phyloP scores from a whole-genome alignment of 2,797 vertebrate genomes.

The Melanotaenia pygmaea region DNA sequence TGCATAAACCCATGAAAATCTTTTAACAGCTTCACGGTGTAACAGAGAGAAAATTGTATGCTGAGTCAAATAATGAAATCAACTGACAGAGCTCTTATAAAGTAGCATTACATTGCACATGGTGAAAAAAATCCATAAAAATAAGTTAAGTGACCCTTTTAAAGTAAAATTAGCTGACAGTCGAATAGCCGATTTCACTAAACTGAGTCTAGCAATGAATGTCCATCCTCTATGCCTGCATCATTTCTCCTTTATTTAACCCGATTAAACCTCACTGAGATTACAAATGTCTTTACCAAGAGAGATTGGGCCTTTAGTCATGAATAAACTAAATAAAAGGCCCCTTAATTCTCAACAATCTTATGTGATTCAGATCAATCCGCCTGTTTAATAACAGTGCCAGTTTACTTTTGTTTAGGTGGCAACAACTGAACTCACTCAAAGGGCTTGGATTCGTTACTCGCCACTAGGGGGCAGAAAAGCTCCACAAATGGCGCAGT shows the following conservation, averaged over 20 bases:
- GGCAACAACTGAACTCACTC: slow-evolving; percentile 20
- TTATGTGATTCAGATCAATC: not conserved
- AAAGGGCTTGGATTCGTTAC: not conserved
- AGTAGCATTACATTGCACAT: not conserved
- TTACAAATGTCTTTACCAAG: not conserved
- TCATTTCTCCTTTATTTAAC: not conserved
- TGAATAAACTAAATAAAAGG: not conserved
- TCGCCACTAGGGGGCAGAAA: slow-evolving; percentile 80
- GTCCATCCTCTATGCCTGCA: not conserved
- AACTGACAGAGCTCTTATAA: not conserved
- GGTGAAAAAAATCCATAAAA: not conserved
- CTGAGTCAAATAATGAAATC: not conserved
- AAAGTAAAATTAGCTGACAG: not conserved
- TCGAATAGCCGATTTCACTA: not conserved
- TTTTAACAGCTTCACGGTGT: slow-evolving; percentile 10
- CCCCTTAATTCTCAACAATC: not conserved
- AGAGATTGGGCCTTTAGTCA: not conserved
- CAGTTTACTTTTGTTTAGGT: slow-evolving; percentile 27
- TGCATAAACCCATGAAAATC: slow-evolving; percentile 24
- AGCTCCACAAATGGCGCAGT: slow-evolving; percentile 65
- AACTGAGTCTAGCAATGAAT: not conserved
- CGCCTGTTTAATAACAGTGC: slow-evolving; percentile 18
- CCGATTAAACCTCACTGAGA: not conserved
- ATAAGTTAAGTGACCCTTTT: not conserved
- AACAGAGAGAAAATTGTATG: slow-evolving; percentile 7